phyloP scores from a whole-genome alignment of 1,140 invertebrate species.

The Plutomurus gul region DNA sequence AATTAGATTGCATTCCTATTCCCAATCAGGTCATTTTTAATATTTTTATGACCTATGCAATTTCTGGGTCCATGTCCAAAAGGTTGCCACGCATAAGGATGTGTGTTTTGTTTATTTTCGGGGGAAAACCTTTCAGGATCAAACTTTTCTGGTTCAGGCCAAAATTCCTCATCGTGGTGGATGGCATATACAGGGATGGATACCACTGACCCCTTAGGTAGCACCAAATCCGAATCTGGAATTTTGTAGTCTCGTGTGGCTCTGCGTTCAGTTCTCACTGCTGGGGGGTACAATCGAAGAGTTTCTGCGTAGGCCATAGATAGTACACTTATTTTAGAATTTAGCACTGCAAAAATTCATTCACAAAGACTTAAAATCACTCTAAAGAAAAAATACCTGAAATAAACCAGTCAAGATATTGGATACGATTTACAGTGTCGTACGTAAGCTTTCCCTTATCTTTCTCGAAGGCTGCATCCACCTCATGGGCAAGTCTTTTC shows the following conservation, averaged over 20 bases:
- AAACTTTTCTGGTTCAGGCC: constrained; percentile 57
- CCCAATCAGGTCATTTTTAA: no score
- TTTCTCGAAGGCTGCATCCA: constrained; percentile 33
- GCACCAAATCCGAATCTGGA: background rate
- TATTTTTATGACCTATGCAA: constrained; percentile 67
- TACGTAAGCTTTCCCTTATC: constrained; percentile 30
- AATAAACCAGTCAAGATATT: constrained; percentile 45
- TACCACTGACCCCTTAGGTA: constrained; percentile 48
- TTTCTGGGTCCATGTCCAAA: constrained; percentile 65
- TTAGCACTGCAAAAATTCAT: background rate
- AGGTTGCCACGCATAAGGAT: constrained; percentile 60
- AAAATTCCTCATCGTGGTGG: constrained; percentile 61
- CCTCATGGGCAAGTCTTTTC: constrained; percentile 38
- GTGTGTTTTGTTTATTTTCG: constrained; percentile 55
- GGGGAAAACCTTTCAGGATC: constrained; percentile 65
- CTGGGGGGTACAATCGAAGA: constrained; percentile 46
- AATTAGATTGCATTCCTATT: no score
- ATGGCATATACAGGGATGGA: constrained; percentile 53
- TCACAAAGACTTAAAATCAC: background rate
- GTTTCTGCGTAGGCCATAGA: constrained; percentile 30
- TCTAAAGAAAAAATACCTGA: background rate
- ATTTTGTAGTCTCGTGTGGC: background rate
- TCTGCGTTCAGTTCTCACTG: constrained; percentile 8
- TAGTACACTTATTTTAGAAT: background rate
- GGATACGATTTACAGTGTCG: constrained; percentile 34